phyloP scores from a whole-genome alignment of 2,888 invertebrate species.

The Smittia aterrima region DNA sequence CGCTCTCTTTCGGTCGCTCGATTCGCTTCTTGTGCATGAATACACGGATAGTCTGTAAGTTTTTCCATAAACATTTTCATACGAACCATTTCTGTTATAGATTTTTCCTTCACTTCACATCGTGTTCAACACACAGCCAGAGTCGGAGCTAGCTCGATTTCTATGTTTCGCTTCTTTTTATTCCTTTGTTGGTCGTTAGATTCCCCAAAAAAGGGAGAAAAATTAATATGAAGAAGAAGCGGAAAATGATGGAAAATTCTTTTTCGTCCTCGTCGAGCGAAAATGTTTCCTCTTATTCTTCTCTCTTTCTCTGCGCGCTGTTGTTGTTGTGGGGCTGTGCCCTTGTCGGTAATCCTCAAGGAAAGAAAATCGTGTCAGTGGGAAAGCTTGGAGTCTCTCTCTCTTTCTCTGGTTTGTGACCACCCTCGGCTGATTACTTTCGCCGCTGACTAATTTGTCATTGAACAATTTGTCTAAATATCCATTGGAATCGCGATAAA shows the following conservation, averaged over 20 bases:
- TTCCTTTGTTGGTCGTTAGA: conserved; percentile 26
- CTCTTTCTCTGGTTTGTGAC: background rate
- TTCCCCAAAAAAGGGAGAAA: conserved; percentile 31
- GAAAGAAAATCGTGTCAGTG: conserved; percentile 39
- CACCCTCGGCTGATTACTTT: background rate
- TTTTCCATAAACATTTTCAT: conserved; percentile 30
- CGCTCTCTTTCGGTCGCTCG: background rate
- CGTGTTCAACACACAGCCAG: conserved; percentile 30
- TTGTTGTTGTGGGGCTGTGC: conserved; percentile 42
- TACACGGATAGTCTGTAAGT: conserved; percentile 14
- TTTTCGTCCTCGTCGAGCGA: conserved; percentile 39
- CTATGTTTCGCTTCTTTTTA: background rate
- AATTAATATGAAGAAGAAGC: conserved; percentile 36
- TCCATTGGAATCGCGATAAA: conserved; percentile 9
- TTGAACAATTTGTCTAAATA: background rate
- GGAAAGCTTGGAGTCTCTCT: background rate
- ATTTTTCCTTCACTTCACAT: conserved; percentile 40
- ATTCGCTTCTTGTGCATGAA: background rate
- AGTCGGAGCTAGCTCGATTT: background rate
- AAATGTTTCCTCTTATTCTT: conserved; percentile 25
- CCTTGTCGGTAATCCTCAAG: conserved; percentile 39
- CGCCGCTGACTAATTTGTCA: background rate
- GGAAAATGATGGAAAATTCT: conserved; percentile 39
- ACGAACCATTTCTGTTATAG: conserved; percentile 41
- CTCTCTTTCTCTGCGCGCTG: conserved; percentile 28